Evolutionary conservation across 2,888 invertebrate species (phyloP).

Genomic region (Ophion slaviceki): DNA sequence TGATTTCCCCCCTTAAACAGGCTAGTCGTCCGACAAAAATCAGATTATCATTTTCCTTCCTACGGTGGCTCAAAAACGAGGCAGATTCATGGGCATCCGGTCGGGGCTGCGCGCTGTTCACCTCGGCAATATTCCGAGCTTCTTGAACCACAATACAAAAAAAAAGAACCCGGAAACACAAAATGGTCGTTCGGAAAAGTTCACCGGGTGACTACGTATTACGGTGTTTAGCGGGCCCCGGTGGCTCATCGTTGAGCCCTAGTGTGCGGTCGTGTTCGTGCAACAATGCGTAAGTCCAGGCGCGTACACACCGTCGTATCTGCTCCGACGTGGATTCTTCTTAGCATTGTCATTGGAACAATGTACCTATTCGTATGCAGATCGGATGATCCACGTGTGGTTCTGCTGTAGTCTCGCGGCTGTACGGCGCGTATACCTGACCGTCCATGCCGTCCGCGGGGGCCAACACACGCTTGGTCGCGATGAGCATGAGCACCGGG

Average conservation of each 20-base stretch:
- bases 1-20: too few species aligned
- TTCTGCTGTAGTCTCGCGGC: conserved; percentile 35
- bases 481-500: not conserved
- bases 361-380: conserved; percentile 68
- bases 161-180: not conserved
- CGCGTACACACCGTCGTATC: conserved; percentile 16
- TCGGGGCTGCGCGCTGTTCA: conserved; percentile 2
- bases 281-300: conserved; percentile 53
- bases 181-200: conserved; percentile 49
- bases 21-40: not conserved
- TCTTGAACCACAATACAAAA: conserved; percentile 11
- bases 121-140: conserved; percentile 25
- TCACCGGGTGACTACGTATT: conserved; percentile 50
- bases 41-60: not conserved
- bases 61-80: not conserved
- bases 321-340: conserved; percentile 62
- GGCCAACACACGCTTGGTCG: not conserved
- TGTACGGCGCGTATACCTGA: conserved; percentile 57
- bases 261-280: conserved; percentile 27
- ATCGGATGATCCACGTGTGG: conserved; percentile 50
- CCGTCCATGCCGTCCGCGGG: conserved; percentile 41
- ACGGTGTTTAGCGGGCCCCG: conserved; percentile 46
- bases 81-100: conserved; percentile 10
- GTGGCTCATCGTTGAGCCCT: conserved; percentile 26
- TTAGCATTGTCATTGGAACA: conserved; percentile 67